phyloP scores from a whole-genome alignment of 2,888 invertebrate genomes.

The Heliothis peltigera region DNA sequence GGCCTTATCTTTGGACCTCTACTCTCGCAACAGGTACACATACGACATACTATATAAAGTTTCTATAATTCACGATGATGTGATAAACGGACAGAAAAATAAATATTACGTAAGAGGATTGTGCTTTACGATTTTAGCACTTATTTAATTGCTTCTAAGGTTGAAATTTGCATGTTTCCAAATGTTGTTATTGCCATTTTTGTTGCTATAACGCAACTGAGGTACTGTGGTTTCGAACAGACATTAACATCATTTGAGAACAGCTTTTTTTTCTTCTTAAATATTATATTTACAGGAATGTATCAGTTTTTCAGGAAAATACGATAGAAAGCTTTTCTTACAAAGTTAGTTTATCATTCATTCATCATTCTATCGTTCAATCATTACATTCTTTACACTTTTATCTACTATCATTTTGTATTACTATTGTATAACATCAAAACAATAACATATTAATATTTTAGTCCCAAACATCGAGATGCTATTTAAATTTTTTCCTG shows the following conservation, averaged over 20 bases:
- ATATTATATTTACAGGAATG: constrained; percentile 47
- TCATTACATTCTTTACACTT: background rate
- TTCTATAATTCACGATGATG: constrained; percentile 61
- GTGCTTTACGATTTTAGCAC: constrained; percentile 26
- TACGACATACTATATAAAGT: constrained; percentile 55
- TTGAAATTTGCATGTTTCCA: constrained; percentile 20
- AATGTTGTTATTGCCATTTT: constrained; percentile 45
- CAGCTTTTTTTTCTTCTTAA: constrained; percentile 8
- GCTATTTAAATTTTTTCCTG: constrained; percentile 33
- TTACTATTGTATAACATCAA: background rate
- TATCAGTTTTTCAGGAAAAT: constrained; percentile 4
- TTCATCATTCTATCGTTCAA: background rate
- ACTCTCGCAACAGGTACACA: constrained; percentile 50
- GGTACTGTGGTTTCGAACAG: constrained; percentile 34
- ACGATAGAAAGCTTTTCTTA: constrained; percentile 2
- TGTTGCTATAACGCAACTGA: constrained; percentile 65
- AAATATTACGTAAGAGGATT: constrained; percentile 51
- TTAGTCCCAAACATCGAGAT: constrained; percentile 19
- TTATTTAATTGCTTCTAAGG: constrained; percentile 25
- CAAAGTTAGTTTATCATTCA: background rate
- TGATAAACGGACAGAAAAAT: constrained; percentile 51
- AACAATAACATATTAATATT: background rate
- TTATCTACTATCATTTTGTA: no score
- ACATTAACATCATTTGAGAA: constrained; percentile 34
- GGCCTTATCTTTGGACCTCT: constrained; percentile 56